Base-by-base conservation (phyloP, 2,113 vertebrate species). In the Corvus moneduloides region DNA sequence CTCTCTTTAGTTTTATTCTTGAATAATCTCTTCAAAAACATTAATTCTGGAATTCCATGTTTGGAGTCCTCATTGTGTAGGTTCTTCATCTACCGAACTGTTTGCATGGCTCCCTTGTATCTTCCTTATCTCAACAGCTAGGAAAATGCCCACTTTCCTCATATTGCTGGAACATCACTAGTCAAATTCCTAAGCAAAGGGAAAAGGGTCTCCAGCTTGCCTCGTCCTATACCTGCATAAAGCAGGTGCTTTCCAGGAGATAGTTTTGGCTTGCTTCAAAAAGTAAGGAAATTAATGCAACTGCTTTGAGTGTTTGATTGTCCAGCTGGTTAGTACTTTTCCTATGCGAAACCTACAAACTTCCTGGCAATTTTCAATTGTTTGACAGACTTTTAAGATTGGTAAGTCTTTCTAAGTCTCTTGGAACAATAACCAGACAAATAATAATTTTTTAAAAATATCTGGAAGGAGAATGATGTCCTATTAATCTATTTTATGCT, bases 401-500 rank as follows among this genome's bases (percentile, higher is more conserved):
- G 32, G 2, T 7, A 79, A 28, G 10, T 64, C n/a, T 49, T 67
- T 74, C 3, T 41, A 66, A 44, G 9, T 12, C 23, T 80, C n/a
- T 51, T n/a, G 27, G 48, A 82, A 74, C 6, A 71, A 39, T 4
- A 75, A 56, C 2, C 48, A n/a, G 39, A 49, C 26, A 55, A 85
- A 61, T 27, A 66, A 43, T 11, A 26, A 1, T 30, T 11, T 19
- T 19, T 4, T 1, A 21, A 16, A 11, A 11, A 39, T 54, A 55
- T 27, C 37, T 68, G 39, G 28, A 62, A 49, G 52, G 16, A 76
- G 23, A 76, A 43, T 2, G 4, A 39, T 1, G 2, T 21, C 7
- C 55, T 30, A 6, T 32, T 58, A 4, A 43, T n/a, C 32, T 14
- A 7, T 52, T 61, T 51, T 2, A 37, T 0, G 1, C 10, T 16